A percentile compares a stretch with the other conserved stretches of the same genome.
Conservation (phyloP, 2,113 vertebrate genomes). For the Aleadryas rufinucha region DNA sequence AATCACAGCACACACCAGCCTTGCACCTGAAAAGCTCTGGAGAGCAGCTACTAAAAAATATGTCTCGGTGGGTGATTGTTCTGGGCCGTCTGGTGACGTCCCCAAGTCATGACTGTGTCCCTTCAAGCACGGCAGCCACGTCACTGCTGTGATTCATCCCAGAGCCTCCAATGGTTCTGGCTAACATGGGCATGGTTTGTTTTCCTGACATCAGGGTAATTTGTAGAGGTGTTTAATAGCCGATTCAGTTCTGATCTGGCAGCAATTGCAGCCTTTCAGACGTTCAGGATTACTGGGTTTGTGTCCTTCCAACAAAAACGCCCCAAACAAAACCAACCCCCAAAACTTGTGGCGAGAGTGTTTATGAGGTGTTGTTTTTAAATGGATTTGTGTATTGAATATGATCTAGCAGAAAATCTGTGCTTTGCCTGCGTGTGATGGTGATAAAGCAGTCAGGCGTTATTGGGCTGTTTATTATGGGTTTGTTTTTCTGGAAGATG, state of each 20-base stretch:
- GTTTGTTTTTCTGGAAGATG: not conserved
- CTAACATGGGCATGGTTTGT: not conserved
- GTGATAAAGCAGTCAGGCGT: not conserved
- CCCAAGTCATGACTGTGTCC: not conserved
- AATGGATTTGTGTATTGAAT: not conserved
- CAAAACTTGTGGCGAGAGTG: not conserved
- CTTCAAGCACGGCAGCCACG: not conserved
- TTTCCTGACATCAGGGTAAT: not conserved
- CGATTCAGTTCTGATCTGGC: constrained; percentile 5
- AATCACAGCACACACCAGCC: not conserved
- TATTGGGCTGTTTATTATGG: not conserved
- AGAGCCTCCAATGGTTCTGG: not conserved
- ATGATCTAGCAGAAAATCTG: not conserved
- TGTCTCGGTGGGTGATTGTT: not conserved
- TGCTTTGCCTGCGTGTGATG: not conserved
- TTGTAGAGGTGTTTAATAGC: constrained; percentile 18
- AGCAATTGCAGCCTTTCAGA: not conserved
- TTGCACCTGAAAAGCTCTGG: not conserved
- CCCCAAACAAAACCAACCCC: accelerated
- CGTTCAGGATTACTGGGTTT: not conserved
- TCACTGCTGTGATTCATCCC: constrained; percentile 17
- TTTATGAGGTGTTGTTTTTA: not conserved
- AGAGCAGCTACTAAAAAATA: not conserved
- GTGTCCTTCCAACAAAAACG: not conserved
- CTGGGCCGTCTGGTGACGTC: not conserved